Evolutionary conservation across 2,888 invertebrate genomes (phyloP), one percentile per base, ranked within the genome.

Genomic region (Ennomos quercinarius): DNA sequence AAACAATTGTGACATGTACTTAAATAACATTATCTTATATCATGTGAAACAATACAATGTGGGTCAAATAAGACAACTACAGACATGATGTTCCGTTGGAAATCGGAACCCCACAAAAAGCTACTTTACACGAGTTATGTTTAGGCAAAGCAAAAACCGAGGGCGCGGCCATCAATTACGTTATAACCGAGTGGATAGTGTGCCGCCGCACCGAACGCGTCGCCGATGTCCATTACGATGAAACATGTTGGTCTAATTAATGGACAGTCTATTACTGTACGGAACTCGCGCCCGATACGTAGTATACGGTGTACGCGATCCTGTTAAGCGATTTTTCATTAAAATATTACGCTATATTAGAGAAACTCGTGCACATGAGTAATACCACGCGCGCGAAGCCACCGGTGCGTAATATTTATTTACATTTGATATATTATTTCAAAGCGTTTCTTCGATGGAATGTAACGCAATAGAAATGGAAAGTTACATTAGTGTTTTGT

Each of bases 191-290:
- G 67, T 58, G 51, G 55, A 53, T 64, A 63, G 59, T 52, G 55
- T 45, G 46, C 44, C 72, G 68, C 71, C 61, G 66, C 73, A 69
- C 71, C 62, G 73, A 70, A 69, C 72, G 75, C 78, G 81, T 81
- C 86, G 77, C 80, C 79, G 71, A 83, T 82, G 83, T 84, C 83
- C 85, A 89, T 89, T 87, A 86, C 84, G 78, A 86, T 86, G 85
- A 85, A 86, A 86, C 87, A 86, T 83, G 84, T 80, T 83, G 80
- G 77, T 82, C 83, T 89, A 87, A 90, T 90, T 89, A 89, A 89
- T 88, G 84, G 82, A 76, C 74, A 76, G 81, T 83, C 83, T 84
- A 86, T 87, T 86, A 85, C 81, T 80, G 80, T 72, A 72, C 76
- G 78, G 74, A 73, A 73, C 72, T 77, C 78, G 78, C 78, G 80